Evolutionary conservation across 2,113 vertebrate genomes (phyloP), one percentile per base, ranked within the genome.

Genomic region (Antechinus flavipes): DNA sequence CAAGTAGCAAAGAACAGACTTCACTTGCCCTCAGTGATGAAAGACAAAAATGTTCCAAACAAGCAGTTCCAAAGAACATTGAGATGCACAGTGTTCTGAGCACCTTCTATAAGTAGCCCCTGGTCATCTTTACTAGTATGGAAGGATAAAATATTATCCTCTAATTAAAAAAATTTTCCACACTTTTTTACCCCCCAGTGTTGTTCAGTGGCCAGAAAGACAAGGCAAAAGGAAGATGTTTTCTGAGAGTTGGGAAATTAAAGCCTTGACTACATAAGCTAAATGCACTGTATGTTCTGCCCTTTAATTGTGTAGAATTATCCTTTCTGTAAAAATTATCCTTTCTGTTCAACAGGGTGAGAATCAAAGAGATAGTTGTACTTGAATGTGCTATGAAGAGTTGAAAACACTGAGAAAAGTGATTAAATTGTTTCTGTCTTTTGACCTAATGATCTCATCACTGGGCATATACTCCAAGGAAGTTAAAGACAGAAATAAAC

Each of bases 181-280:
- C 9, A 52, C 30, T 11, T n/a, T 27, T 93, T 35, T 76, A 16
- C 2, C 47, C 54, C n/a, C 50, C 89, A 92, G 76, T 89, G 42
- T 76, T 14, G 25, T 49, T 92, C 68, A 96, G 68, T n/a, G 2
- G 90, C 94, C 89, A 52, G 42, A 90, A 96, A 96, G 61, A 35
- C 54, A 94, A 97, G n/a, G 35, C 8, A 24, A 93, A 91, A 91
- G 22, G 96, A 97, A 84, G 42, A 46, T 91, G 8, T 89, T 35
- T 93, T 89, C 54, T 84, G n/a, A 84, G 96, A 94, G 54, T 76
- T n/a, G 94, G 92, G 84, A 93, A 56, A 76, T 89, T 94, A 92
- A 94, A 92, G 25, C 61, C 52, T 0, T 0, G 91, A 24, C 91
- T 93, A 93, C 91, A 89, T 42, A 1, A 0, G 16, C n/a, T 54